A percentile compares a stretch with the other conserved stretches of the same genome.
These are phyloP conservation scores for Hypocryptadius cinnamomeus DNA, from an alignment of 2,113 vertebrate species.

Conservation along the genomic window DNA sequence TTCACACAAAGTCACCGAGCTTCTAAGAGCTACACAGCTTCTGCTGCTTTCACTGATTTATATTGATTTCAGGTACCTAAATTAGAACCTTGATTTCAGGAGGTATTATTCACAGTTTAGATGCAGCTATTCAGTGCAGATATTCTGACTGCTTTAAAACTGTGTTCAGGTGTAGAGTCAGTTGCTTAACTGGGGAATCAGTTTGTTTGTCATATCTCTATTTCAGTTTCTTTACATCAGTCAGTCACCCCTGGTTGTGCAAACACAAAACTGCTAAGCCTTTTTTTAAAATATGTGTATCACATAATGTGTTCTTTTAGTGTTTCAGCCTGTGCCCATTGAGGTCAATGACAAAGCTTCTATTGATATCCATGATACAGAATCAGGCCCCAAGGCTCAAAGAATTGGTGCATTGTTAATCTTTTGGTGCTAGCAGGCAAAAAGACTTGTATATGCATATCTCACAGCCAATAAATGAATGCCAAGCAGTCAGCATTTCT, in stretches of 20 bases:
- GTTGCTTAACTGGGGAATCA: neutral
- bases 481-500: neutral
- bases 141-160: neutral
- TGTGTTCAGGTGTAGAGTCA: neutral
- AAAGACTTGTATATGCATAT: neutral
- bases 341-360: constrained; percentile 56
- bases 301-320: constrained; percentile 48
- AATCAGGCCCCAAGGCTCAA: constrained; percentile 32
- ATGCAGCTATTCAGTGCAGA: neutral
- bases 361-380: constrained; percentile 28
- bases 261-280: neutral
- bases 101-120: neutral
- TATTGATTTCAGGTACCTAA: neutral
- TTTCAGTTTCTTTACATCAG: neutral
- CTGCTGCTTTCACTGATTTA: neutral
- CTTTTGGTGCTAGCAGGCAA: neutral
- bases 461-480: neutral
- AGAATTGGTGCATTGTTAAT: constrained; percentile 49
- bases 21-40: neutral
- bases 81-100: neutral
- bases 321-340: constrained; percentile 2
- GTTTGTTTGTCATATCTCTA: neutral
- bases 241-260: neutral
- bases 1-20: neutral
- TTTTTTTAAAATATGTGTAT: neutral